Conservation (phyloP, 2,113 vertebrate species). For the Nesogale talazaci region DNA sequence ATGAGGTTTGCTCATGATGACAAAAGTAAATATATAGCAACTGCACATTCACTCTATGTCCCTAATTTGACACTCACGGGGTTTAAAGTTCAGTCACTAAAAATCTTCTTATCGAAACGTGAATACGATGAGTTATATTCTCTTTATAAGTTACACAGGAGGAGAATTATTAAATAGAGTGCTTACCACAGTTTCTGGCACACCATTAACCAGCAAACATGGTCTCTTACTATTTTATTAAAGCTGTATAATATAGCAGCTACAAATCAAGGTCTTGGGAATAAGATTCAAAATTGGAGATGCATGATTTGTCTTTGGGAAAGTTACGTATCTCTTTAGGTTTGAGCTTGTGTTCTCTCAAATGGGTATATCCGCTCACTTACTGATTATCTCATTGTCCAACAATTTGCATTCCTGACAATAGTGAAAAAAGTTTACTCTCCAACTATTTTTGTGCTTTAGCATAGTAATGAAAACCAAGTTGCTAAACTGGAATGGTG, state of each 20-base stretch:
- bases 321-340: background rate
- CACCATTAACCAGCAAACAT: background rate
- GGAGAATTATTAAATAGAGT: constrained; percentile 27
- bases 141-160: background rate
- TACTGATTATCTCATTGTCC: background rate
- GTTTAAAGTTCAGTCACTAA: constrained; percentile 55
- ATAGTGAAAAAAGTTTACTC: background rate
- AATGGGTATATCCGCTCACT: background rate
- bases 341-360: background rate
- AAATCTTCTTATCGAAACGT: constrained; percentile 41
- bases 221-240: constrained; percentile 14
- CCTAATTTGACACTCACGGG: constrained; percentile 55
- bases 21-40: constrained; percentile 70
- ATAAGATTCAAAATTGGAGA: constrained; percentile 17
- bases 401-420: background rate
- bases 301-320: background rate
- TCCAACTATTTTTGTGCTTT: background rate
- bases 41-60: constrained; percentile 35
- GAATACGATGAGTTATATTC: constrained; percentile 26
- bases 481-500: background rate
- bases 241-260: background rate
- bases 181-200: background rate
- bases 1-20: constrained; percentile 70
- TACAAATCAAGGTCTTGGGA: background rate
- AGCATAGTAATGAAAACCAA: background rate